Evolutionary conservation across 2,113 vertebrate species (phyloP), one percentile per base, ranked within the genome.

Genomic region (Syngnathus floridae): DNA sequence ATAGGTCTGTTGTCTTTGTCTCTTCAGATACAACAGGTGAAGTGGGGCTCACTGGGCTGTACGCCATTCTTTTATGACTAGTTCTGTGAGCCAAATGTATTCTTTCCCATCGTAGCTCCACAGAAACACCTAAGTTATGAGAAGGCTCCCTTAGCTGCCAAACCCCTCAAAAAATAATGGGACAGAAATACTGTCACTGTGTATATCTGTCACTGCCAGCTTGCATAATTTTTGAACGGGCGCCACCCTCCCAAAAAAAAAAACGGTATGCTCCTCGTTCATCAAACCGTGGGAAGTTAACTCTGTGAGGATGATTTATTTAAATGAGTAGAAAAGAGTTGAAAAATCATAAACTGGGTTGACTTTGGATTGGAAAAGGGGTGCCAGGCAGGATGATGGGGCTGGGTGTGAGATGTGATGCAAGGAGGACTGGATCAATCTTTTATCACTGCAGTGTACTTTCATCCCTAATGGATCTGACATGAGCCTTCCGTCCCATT

Each of bases 381-480:
- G 65, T 57, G 67, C 55, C 59, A 69, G 70, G 67, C 37, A 65
- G 71, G 65, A 69, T 68, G 66, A 81, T 56, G 68, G 60, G 72
- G 67, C 60, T 19, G 68, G 66, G 74, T 77, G 74, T 77, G 82
- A 86, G 74, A 79, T 66, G 77, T 77, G 79, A 76, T 72, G 81
- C 71, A 66, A 81, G 73, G 71, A 69, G 70, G 76, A 73, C 74
- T 58, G 72, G 84, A 90, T 91, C 85, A 83, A 86, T 90, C 76
- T 87, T 87, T 89, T 82, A 88, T 82, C 73, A 81, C 83, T 64
- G 80, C 75, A 73, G 77, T 75, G 71, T 71, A 71, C 75, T 83
- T 82, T 86, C 82, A 81, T 84, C 62, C 80, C 83, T 84, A 88
- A 89, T 83, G 79, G 79, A 78, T 72, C 74, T 67, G 76, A 84